Conservation (phyloP, 64 coral and sea anemone species). For the Exaiptasia diaphana region DNA sequence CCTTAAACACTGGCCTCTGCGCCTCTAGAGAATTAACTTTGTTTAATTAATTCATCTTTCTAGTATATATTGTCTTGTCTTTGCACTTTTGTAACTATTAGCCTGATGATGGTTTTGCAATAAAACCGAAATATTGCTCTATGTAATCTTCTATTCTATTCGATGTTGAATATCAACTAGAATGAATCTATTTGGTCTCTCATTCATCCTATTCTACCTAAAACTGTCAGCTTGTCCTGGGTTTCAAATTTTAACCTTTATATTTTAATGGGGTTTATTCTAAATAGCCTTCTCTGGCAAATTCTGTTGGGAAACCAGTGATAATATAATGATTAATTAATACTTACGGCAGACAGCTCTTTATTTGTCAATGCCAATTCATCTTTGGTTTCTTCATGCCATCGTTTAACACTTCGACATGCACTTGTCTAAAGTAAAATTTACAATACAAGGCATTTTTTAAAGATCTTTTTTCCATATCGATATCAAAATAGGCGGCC, state of each 20-base stretch:
- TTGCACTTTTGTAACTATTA: background rate
- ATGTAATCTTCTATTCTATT: no score
- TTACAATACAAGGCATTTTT: no score
- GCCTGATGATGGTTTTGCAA: no score
- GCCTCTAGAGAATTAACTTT: background rate
- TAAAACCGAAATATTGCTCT: no score
- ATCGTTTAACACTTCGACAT: constrained; percentile 39
- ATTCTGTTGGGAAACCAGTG: background rate
- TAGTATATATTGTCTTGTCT: background rate
- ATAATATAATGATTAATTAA: background rate
- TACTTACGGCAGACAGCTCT: constrained; percentile 73
- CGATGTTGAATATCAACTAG: no score
- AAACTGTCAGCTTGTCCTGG: background rate
- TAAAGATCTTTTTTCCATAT: no score
- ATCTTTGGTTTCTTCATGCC: constrained; percentile 61
- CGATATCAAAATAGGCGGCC: no score
- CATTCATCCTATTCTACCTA: no score
- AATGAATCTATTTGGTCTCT: no score
- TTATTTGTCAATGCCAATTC: constrained; percentile 78
- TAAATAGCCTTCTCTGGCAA: background rate
- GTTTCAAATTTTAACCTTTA: background rate
- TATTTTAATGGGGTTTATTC: background rate
- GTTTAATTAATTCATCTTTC: background rate
- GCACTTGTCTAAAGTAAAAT: constrained; percentile 89
- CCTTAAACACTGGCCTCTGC: background rate